phyloP scores from a whole-genome alignment of 2,888 invertebrate species.

The Eulithis testata region DNA sequence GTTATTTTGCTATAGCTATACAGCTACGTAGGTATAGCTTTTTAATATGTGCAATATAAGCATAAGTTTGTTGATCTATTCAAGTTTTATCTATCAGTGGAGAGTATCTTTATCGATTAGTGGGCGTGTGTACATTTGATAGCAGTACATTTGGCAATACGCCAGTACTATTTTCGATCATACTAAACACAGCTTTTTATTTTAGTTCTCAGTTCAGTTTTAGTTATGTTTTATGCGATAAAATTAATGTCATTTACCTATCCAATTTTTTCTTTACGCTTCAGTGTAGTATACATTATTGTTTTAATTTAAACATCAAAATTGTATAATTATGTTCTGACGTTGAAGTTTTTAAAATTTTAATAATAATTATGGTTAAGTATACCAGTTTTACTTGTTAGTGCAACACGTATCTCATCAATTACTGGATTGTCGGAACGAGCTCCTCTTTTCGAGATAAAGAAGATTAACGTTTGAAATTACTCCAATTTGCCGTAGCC shows the following conservation, averaged over 20 bases:
- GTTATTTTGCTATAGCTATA: too few relatives aligned
- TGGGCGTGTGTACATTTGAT: slow-evolving; percentile 38
- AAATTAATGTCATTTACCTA: too few relatives aligned
- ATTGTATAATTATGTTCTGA: too few relatives aligned
- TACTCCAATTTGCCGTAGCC: slow-evolving; percentile 40
- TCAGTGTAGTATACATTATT: too few relatives aligned
- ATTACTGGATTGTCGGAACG: slow-evolving; percentile 12
- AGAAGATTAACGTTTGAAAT: slow-evolving; percentile 46
- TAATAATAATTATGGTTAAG: too few relatives aligned
- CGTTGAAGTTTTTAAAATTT: too few relatives aligned
- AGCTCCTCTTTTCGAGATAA: slow-evolving; percentile 41
- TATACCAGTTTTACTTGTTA: too few relatives aligned
- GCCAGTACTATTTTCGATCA: slow-evolving; percentile 41
- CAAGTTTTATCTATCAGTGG: slow-evolving; percentile 7
- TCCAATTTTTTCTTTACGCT: too few relatives aligned
- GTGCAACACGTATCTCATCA: background rate
- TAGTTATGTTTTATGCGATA: too few relatives aligned
- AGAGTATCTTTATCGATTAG: slow-evolving; percentile 27
- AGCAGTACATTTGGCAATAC: slow-evolving; percentile 42
- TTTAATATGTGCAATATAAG: too few relatives aligned
- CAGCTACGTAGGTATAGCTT: too few relatives aligned
- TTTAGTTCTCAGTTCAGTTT: slow-evolving; percentile 21
- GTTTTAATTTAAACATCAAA: too few relatives aligned
- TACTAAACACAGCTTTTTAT: slow-evolving; percentile 33
- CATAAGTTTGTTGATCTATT: slow-evolving; percentile 6